phyloP scores from a whole-genome alignment of 2,797 vertebrate genomes.

The Hippoglossus hippoglossus region DNA sequence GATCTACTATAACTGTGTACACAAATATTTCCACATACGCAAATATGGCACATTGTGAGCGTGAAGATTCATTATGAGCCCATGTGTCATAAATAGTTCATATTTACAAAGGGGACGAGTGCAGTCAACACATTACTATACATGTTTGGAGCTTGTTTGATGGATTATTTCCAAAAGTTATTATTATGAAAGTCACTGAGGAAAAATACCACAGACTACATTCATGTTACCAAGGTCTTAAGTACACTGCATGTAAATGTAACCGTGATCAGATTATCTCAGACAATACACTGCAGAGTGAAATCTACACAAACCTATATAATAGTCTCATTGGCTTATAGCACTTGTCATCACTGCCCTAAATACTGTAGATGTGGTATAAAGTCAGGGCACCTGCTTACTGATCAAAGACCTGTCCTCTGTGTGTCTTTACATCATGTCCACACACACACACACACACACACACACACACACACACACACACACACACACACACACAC shows the following conservation, averaged over 20 bases:
- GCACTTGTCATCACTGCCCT: constrained; percentile 6
- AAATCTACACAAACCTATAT: constrained; percentile 14
- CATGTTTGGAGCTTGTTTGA: not conserved
- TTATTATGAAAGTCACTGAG: not conserved
- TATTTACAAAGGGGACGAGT: not conserved
- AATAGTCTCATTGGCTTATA: constrained; percentile 5
- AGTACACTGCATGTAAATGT: not conserved
- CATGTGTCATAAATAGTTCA: not conserved
- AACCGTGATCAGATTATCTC: constrained; percentile 43
- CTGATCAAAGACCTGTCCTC: not conserved
- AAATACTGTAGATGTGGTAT: constrained; percentile 10
- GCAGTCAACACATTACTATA: not conserved
- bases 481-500: too few relatives aligned
- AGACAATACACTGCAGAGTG: constrained; percentile 30
- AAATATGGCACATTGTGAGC: too few relatives aligned
- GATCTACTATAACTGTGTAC: too few relatives aligned
- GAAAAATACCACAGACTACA: not conserved
- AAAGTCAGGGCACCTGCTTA: not conserved
- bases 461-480: too few relatives aligned
- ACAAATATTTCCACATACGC: too few relatives aligned
- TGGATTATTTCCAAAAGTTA: not conserved
- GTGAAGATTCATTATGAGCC: too few relatives aligned
- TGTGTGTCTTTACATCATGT: not conserved
- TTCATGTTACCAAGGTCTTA: not conserved
- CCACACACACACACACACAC: too few relatives aligned